Percentiles rank a stretch among this genome's conserved stretches.
Evolutionary conservation across 2,888 invertebrate species (phyloP).

Genomic region (Phortica okadai): DNA sequence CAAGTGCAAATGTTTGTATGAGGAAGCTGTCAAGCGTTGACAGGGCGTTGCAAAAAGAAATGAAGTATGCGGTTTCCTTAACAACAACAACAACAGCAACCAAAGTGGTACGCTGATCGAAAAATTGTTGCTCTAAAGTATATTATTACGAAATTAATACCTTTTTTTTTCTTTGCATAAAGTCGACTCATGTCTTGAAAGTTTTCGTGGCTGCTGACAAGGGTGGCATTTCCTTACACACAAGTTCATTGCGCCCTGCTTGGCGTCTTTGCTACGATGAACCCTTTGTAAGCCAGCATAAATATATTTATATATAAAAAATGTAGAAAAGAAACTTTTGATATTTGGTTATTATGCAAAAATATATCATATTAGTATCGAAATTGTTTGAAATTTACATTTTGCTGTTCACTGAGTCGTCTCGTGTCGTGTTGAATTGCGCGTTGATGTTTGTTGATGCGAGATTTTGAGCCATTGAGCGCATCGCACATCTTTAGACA

Average conservation of each 20-base stretch:
- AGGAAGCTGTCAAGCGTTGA: slow-evolving; percentile 22
- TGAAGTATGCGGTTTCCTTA: background rate
- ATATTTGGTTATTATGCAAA: slow-evolving; percentile 60
- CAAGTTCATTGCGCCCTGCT: no score
- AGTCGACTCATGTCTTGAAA: background rate
- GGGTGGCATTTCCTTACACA: background rate
- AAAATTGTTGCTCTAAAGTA: slow-evolving; percentile 19
- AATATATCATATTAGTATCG: slow-evolving; percentile 56
- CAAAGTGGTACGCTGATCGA: background rate
- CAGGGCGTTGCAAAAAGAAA: background rate
- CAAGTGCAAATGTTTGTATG: background rate
- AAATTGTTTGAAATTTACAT: slow-evolving; percentile 40
- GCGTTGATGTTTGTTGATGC: slow-evolving; percentile 47
- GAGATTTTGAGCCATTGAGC: slow-evolving; percentile 48
- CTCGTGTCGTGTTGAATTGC: background rate
- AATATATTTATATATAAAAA: no score
- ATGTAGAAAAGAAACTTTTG: background rate
- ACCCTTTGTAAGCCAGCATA: no score
- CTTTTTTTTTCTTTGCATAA: slow-evolving; percentile 16
- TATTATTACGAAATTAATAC: slow-evolving; percentile 30
- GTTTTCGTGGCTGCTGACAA: background rate
- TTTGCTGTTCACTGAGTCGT: slow-evolving; percentile 64
- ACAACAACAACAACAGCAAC: background rate
- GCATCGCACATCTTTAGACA: background rate
- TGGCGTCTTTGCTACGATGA: no score